Percentiles rank a stretch among this genome's conserved stretches.
Evolutionary conservation across 2,888 invertebrate species (phyloP).

Genomic region (Eupeodes luniger): DNA sequence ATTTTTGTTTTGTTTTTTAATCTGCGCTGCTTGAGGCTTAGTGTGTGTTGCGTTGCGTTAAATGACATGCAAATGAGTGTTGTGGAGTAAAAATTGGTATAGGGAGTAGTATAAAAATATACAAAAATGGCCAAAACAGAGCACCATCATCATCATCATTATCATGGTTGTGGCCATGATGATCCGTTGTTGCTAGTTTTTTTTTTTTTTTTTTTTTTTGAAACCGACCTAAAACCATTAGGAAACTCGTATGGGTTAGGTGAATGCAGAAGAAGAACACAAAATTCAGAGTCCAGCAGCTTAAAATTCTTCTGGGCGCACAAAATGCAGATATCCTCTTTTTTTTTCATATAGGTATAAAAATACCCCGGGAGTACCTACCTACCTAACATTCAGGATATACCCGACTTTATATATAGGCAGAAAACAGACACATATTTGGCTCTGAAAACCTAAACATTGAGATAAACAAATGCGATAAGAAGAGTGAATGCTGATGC

Average conservation of each 20-base stretch:
- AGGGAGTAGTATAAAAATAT: conserved; percentile 38
- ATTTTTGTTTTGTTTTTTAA: conserved; percentile 2
- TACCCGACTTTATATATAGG: conserved; percentile 1
- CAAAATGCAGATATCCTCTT: conserved; percentile 70
- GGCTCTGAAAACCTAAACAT: conserved; percentile 74
- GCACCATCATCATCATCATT: conserved; percentile 62
- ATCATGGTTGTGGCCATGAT: conserved; percentile 61
- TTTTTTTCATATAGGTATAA: conserved; percentile 27
- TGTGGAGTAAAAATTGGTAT: conserved; percentile 61
- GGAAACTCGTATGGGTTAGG: conserved; percentile 7
- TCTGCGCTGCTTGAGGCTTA: conserved; percentile 57
- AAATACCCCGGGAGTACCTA: neutral
- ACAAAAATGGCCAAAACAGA: conserved; percentile 72
- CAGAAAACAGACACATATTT: conserved; percentile 53
- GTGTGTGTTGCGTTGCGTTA: conserved; percentile 75
- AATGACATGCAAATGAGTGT: conserved; percentile 76
- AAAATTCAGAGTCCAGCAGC: conserved; percentile 60
- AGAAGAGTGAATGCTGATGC: conserved; percentile 63
- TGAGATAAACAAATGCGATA: conserved; percentile 76
- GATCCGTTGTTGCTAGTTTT: conserved; percentile 41
- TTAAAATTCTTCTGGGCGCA: conserved; percentile 71
- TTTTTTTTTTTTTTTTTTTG: conserved; percentile 46
- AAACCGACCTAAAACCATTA: conserved; percentile 41
- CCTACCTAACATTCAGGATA: neutral
- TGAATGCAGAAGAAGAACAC: conserved; percentile 40